phyloP scores from a whole-genome alignment of 2,113 vertebrate species.

The Gobiocypris rarus region DNA sequence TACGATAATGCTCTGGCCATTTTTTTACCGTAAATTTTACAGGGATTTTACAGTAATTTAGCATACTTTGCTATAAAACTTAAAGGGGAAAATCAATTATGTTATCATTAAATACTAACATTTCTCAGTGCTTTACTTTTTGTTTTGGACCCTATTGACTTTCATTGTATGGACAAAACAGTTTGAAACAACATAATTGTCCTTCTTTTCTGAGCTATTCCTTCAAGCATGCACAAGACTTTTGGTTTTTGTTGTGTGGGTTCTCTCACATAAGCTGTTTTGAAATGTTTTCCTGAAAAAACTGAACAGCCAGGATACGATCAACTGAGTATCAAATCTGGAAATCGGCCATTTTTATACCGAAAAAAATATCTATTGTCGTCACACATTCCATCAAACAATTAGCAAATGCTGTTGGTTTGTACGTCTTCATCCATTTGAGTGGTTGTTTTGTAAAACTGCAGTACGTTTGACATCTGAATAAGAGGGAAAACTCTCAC shows the following conservation, averaged over 20 bases:
- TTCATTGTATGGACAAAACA: too few relatives aligned
- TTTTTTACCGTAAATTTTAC: too few relatives aligned
- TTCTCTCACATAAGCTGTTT: background rate
- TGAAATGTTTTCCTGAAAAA: conserved; percentile 2
- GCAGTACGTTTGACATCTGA: conserved; percentile 14
- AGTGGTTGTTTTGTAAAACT: conserved; percentile 10
- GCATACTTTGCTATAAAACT: too few relatives aligned
- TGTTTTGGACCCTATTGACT: too few relatives aligned
- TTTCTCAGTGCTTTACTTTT: too few relatives aligned
- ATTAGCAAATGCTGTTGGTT: background rate
- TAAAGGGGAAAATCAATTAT: too few relatives aligned
- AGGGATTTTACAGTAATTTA: too few relatives aligned
- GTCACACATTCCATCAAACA: background rate
- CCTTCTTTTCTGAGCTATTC: background rate
- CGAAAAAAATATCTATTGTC: background rate
- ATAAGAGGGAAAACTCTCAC: conserved; percentile 12
- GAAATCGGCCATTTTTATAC: conserved; percentile 3
- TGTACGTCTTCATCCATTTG: background rate
- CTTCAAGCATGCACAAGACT: background rate
- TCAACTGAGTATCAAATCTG: background rate
- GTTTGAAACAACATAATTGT: too few relatives aligned
- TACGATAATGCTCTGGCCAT: too few relatives aligned
- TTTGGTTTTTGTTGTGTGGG: background rate
- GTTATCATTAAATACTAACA: too few relatives aligned
- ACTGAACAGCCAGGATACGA: background rate